These are phyloP conservation scores for Peromyscus attwateri DNA, from an alignment of 2,797 vertebrate species.

Conservation along the genomic window DNA sequence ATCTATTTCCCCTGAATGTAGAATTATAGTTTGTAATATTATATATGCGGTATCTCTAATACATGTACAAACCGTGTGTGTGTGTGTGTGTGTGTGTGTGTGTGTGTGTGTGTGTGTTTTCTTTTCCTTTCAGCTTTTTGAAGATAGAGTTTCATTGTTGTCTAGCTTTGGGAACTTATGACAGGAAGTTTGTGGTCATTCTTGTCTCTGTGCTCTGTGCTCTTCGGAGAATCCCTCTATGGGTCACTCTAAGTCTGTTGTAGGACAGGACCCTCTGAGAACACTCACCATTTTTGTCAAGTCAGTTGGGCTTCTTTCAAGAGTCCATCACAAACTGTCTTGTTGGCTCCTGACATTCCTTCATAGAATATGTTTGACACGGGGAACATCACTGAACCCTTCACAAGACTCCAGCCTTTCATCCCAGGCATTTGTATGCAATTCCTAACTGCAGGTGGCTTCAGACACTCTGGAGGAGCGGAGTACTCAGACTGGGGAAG, in stretches of 20 bases:
- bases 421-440: not conserved
- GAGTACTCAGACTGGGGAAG: not conserved
- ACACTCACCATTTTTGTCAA: not conserved
- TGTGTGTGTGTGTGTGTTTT: not conserved
- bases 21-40: slow-evolving; percentile 20
- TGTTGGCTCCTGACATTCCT: not conserved
- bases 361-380: too few species aligned
- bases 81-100: not conserved
- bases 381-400: not conserved
- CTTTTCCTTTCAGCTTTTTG: not conserved
- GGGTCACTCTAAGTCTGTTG: not conserved
- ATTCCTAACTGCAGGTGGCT: not conserved
- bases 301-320: not conserved
- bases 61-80: not conserved
- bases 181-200: not conserved
- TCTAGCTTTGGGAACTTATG: not conserved
- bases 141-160: slow-evolving; percentile 1
- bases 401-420: not conserved
- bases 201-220: slow-evolving; percentile 7
- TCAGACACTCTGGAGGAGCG: not conserved
- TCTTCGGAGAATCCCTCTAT: not conserved
- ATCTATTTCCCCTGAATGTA: slow-evolving; percentile 14
- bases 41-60: not conserved
- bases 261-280: not conserved
- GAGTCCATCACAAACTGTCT: too few species aligned